These are phyloP conservation scores for Xenopus borealis DNA, from an alignment of 2,113 vertebrate genomes.

Conservation along the genomic window DNA sequence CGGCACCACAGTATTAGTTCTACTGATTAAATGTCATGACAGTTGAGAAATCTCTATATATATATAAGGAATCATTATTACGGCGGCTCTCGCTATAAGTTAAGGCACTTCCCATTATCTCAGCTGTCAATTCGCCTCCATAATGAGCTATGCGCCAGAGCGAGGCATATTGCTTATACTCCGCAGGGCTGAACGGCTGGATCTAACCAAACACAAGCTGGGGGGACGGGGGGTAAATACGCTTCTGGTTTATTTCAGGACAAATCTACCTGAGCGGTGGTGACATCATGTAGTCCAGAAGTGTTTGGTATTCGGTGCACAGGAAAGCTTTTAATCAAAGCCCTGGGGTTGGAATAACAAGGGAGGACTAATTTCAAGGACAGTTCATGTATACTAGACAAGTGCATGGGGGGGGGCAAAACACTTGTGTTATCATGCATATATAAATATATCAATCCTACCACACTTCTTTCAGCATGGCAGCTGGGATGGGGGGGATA, in stretches of 20 bases:
- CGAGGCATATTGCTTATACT: not conserved
- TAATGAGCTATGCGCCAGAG: not conserved
- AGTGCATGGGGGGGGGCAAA: no score
- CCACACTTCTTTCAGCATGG: no score
- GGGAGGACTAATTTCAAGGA: no score
- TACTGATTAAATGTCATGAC: conserved; percentile 2
- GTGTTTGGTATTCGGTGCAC: conserved; percentile 20
- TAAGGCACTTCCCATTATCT: not conserved
- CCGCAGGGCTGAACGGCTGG: not conserved
- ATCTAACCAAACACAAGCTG: not conserved
- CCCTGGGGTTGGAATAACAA: no score
- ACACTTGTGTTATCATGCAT: no score
- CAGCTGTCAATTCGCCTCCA: conserved; percentile 1
- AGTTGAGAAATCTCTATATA: no score
- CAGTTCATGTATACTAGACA: no score
- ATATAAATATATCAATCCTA: no score
- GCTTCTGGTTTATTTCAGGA: no score
- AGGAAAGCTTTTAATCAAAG: not conserved
- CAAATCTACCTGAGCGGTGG: not conserved
- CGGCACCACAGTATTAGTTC: conserved; percentile 20
- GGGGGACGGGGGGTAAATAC: no score
- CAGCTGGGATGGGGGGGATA: no score
- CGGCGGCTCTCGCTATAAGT: not conserved
- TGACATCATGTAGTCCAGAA: not conserved
- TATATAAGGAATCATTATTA: conserved; percentile 6